phyloP scores from a whole-genome alignment of 30 jellyfish, hydroid and myxozoan species.

The Cassiopea xamachana region DNA sequence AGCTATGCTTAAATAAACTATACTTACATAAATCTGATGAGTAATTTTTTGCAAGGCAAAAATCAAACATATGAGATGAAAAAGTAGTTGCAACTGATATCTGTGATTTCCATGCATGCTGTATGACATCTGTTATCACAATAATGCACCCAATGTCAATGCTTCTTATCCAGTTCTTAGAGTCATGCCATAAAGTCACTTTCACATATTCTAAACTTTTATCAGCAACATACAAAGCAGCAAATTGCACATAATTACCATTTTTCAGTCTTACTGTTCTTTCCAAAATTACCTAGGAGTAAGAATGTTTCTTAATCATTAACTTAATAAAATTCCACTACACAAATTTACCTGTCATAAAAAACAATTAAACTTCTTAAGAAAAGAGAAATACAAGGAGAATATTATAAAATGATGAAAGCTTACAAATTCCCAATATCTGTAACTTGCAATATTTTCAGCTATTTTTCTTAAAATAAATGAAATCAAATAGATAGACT shows the following conservation, averaged over 20 bases:
- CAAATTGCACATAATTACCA: constrained; percentile 6
- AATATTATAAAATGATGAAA: too few relatives aligned
- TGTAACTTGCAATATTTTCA: too few relatives aligned
- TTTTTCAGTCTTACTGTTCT: not conserved
- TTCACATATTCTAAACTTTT: constrained; percentile 21
- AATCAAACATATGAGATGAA: constrained; percentile 5
- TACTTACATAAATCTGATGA: not conserved
- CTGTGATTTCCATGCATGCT: constrained; percentile 15
- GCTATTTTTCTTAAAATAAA: too few relatives aligned
- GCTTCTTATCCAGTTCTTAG: constrained; percentile 14
- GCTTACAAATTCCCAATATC: too few relatives aligned
- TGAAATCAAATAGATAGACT: too few relatives aligned
- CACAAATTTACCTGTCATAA: too few relatives aligned
- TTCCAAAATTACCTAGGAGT: constrained; percentile 38
- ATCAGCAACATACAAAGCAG: constrained; percentile 25
- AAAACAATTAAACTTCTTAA: too few relatives aligned
- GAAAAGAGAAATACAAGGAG: too few relatives aligned
- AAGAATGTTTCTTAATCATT: not conserved
- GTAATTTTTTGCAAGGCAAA: not conserved
- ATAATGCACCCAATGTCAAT: constrained; percentile 23
- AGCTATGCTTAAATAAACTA: too few relatives aligned
- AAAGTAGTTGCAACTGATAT: constrained; percentile 45
- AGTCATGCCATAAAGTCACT: constrained; percentile 36
- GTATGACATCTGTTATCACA: constrained; percentile 40
- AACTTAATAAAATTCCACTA: not conserved